Percentiles rank a stretch among this genome's conserved stretches.
Evolutionary conservation across 92 coral and sea anemone species (phyloP).

Genomic region (Montipora capitata): DNA sequence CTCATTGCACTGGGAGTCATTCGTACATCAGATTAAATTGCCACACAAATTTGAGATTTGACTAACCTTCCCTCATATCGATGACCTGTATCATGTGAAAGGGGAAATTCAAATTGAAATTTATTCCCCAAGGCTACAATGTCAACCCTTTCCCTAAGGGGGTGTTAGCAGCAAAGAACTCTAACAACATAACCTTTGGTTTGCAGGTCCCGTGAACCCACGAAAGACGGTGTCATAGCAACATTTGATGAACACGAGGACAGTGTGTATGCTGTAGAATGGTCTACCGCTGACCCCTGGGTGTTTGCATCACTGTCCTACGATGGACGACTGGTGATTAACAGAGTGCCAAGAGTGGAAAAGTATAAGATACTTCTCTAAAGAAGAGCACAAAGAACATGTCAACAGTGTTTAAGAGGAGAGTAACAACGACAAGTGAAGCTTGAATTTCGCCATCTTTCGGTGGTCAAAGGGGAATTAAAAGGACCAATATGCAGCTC

Average conservation of each 20-base stretch:
- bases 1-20: too few relatives aligned
- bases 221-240: conserved; percentile 94
- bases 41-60: too few relatives aligned
- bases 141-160: too few relatives aligned
- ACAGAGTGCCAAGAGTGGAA: conserved; percentile 97
- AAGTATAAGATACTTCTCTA: conserved; percentile 94
- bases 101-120: too few relatives aligned
- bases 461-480: too few relatives aligned
- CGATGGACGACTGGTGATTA: conserved; percentile 97
- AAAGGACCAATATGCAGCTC: too few relatives aligned
- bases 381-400: background rate
- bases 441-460: background rate
- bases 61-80: too few relatives aligned
- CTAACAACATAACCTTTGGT: background rate
- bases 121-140: too few relatives aligned
- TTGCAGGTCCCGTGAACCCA: conserved; percentile 91
- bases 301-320: conserved; percentile 98
- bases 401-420: background rate
- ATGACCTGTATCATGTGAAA: too few relatives aligned
- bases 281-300: conserved; percentile 99
- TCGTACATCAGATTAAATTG: too few relatives aligned
- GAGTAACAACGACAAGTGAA: background rate
- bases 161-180: too few relatives aligned
- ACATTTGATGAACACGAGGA: conserved; percentile 99
- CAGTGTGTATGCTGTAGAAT: conserved; percentile 99